A percentile compares a stretch with the other conserved stretches of the same genome.
phyloP scores from a whole-genome alignment of 1,140 invertebrate species.

The Drosophila littoralis region DNA sequence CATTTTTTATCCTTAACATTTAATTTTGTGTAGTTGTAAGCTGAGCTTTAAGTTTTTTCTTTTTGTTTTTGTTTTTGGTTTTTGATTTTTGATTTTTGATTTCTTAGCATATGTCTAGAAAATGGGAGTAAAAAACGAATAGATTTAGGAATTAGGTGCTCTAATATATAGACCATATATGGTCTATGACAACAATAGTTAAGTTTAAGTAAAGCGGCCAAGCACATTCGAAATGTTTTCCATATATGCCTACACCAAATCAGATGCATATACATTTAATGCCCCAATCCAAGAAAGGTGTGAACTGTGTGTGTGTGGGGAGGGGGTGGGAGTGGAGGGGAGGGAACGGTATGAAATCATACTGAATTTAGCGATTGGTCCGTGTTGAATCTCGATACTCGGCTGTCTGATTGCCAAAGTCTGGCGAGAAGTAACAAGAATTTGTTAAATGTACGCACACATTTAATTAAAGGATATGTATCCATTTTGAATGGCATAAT shows the following conservation, averaged over 20 bases:
- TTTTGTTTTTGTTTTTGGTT: constrained; percentile 30
- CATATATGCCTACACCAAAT: constrained; percentile 26
- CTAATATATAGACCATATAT: too few species aligned
- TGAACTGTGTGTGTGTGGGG: not conserved
- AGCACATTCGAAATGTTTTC: constrained; percentile 14
- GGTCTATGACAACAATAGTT: constrained; percentile 8
- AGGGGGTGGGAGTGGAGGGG: too few species aligned
- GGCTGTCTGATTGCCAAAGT: constrained; percentile 1
- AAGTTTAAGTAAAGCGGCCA: constrained; percentile 24
- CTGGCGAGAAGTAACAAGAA: constrained; percentile 39
- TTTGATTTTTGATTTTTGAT: constrained; percentile 7
- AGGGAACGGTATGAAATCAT: too few species aligned
- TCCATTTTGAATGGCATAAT: constrained; percentile 74
- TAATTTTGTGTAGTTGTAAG: constrained; percentile 45
- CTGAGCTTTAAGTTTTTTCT: constrained; percentile 44
- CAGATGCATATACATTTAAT: not conserved
- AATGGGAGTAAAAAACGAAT: too few species aligned
- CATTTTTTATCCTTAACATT: constrained; percentile 25
- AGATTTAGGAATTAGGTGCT: too few species aligned
- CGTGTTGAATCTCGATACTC: not conserved
- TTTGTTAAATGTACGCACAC: too few species aligned
- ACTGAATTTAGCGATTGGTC: too few species aligned
- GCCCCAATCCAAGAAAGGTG: constrained; percentile 3
- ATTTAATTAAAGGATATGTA: constrained; percentile 80
- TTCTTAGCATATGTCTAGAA: not conserved